Conservation (phyloP, 2,888 invertebrate genomes). For the Copidosoma aretas region DNA sequence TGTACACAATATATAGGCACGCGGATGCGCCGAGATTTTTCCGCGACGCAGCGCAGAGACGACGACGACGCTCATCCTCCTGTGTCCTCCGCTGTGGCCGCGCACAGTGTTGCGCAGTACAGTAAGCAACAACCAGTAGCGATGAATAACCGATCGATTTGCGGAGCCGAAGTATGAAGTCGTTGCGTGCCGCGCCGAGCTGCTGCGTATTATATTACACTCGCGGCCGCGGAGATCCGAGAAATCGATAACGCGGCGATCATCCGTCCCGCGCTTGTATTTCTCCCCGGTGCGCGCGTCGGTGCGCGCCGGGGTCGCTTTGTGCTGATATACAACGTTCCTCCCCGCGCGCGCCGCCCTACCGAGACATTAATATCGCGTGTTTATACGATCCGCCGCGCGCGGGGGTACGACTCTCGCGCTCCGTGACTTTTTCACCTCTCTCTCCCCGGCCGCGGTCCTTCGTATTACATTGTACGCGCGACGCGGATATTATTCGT, state of each 20-base stretch:
- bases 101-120: too few species aligned
- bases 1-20: constrained; percentile 7
- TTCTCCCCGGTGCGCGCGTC: too few species aligned
- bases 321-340: constrained; percentile 63
- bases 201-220: too few species aligned
- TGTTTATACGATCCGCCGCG: constrained; percentile 63
- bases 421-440: constrained; percentile 58
- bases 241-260: constrained; percentile 52
- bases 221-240: constrained; percentile 45
- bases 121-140: neutral
- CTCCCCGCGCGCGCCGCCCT: constrained; percentile 42
- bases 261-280: neutral
- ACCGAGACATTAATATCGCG: constrained; percentile 61
- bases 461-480: neutral
- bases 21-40: neutral
- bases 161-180: constrained; percentile 53
- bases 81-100: neutral
- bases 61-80: too few species aligned
- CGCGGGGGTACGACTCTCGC: constrained; percentile 58
- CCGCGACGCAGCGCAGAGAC: too few species aligned
- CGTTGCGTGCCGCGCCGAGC: constrained; percentile 24
- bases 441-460: constrained; percentile 10
- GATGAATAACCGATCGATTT: constrained; percentile 52
- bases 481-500: neutral
- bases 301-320: constrained; percentile 38